Evolutionary conservation across 2,888 invertebrate species (phyloP).

Genomic region (Hirtodrosophila confusa): DNA sequence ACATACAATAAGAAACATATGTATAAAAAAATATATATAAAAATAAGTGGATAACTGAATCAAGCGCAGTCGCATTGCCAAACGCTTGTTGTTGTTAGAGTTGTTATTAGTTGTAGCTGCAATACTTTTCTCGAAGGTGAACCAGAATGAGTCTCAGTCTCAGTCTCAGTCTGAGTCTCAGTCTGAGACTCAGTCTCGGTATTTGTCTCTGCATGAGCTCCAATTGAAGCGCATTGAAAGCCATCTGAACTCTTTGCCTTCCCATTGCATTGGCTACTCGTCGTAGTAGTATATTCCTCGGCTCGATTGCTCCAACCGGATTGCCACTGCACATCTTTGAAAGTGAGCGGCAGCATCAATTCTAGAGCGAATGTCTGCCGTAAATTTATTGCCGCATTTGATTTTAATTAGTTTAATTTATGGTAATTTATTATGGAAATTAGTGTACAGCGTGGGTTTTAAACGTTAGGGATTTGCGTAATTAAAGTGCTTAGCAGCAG

Average conservation of each 20-base stretch:
- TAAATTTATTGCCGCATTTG: conserved; percentile 72
- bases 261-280: conserved; percentile 5
- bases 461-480: conserved; percentile 27
- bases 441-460: conserved; percentile 21
- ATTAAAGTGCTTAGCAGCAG: conserved; percentile 9
- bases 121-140: conserved; percentile 77
- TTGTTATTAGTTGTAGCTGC: conserved; percentile 38
- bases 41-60: conserved; percentile 49
- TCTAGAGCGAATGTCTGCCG: conserved; percentile 66
- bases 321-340: conserved; percentile 67
- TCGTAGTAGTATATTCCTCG: conserved; percentile 20
- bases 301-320: conserved; percentile 58
- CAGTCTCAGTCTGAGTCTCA: conserved; percentile 23
- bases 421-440: conserved; percentile 67
- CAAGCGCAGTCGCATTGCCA: conserved; percentile 47
- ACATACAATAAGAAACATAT: conserved; percentile 29
- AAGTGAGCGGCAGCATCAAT: conserved; percentile 72
- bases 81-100: conserved; percentile 30
- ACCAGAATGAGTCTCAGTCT: conserved; percentile 65
- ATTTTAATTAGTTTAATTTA: conserved; percentile 77
- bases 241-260: conserved; percentile 26
- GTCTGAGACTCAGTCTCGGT: conserved; percentile 26
- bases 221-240: conserved; percentile 71
- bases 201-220: conserved; percentile 28
- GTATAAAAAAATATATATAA: conserved; percentile 28